These are phyloP conservation scores for Onychostoma macrolepis DNA, from an alignment of 2,113 vertebrate species.

Conservation along the genomic window DNA sequence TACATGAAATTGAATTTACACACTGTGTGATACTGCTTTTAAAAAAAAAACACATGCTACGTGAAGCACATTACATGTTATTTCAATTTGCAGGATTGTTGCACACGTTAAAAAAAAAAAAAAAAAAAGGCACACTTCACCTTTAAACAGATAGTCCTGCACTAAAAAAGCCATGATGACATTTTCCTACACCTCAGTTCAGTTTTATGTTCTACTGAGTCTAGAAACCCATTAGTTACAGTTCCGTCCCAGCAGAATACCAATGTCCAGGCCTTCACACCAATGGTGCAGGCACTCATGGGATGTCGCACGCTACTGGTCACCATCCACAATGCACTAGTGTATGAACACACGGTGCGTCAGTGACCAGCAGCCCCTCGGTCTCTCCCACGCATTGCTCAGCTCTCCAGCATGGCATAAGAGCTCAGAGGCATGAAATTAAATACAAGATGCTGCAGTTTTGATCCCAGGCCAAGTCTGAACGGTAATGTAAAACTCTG, in stretches of 20 bases:
- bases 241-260: background rate
- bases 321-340: conserved; percentile 11
- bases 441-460: conserved; percentile 22
- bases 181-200: background rate
- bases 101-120: background rate
- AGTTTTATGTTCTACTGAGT: conserved; percentile 5
- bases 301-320: background rate
- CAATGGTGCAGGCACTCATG: background rate
- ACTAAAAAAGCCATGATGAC: conserved; percentile 13
- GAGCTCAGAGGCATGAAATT: conserved; percentile 39
- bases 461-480: conserved; percentile 21
- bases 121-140: background rate
- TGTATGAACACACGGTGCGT: background rate
- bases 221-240: conserved; percentile 26
- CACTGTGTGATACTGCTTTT: background rate
- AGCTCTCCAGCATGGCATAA: background rate
- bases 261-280: conserved; percentile 7
- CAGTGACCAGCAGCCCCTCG: background rate
- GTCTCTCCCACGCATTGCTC: conserved; percentile 11
- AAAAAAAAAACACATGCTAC: background rate
- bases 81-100: background rate
- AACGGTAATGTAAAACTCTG: background rate
- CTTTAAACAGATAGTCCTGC: background rate
- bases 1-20: background rate
- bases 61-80: background rate